Evolutionary conservation across 2,797 vertebrate genomes (phyloP).

Genomic region (Gallinago nigripennis): DNA sequence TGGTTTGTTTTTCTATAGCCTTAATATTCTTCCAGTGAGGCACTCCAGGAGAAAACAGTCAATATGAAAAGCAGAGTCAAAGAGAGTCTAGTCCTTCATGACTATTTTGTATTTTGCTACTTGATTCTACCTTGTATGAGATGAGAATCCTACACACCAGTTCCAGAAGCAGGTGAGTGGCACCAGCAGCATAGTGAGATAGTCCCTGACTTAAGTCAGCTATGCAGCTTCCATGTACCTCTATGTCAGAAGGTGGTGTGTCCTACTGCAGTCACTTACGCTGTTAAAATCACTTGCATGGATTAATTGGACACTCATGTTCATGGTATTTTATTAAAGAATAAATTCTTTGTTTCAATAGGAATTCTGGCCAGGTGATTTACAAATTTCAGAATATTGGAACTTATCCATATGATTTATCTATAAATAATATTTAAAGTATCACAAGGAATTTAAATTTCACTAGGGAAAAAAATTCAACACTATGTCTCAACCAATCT

Average conservation of each 20-base stretch:
- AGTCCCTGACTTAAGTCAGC: neutral
- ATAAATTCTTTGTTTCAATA: neutral
- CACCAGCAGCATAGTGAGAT: neutral
- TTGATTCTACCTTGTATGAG: neutral
- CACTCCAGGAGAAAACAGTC: neutral
- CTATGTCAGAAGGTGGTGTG: neutral
- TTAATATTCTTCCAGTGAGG: neutral
- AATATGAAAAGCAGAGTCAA: neutral
- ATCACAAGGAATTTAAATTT: neutral
- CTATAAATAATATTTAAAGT: neutral
- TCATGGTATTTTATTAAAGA: neutral
- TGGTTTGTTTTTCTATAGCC: neutral
- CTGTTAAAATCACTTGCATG: neutral
- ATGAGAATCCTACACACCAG: neutral
- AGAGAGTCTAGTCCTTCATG: neutral
- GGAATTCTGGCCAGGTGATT: neutral
- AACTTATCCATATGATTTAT: neutral
- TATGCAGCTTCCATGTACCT: neutral
- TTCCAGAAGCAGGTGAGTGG: neutral
- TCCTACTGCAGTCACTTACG: neutral
- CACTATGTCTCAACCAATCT: neutral
- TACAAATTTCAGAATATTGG: neutral
- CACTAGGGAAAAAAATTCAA: neutral
- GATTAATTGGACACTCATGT: neutral
- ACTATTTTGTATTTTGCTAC: neutral